Evolutionary conservation across 1,140 invertebrate species (phyloP).

Genomic region (Bemisia tabaci): DNA sequence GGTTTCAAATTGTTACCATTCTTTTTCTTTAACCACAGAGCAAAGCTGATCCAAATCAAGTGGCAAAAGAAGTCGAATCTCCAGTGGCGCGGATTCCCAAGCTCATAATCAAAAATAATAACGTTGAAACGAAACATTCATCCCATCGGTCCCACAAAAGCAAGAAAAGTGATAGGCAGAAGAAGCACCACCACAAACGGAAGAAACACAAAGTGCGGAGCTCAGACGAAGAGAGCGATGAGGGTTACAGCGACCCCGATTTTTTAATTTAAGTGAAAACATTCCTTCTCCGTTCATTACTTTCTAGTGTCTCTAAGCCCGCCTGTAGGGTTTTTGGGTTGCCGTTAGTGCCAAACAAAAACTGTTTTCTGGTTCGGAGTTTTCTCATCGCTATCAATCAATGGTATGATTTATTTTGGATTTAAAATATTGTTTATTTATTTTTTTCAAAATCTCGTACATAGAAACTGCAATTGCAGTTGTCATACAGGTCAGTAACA

Average conservation of each 20-base stretch:
- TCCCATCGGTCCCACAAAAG: constrained; percentile 39
- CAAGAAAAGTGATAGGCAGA: constrained; percentile 38
- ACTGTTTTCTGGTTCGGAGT: no score
- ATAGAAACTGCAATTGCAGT: no score
- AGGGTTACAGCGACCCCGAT: constrained; percentile 55
- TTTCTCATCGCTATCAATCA: no score
- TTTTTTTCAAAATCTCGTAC: no score
- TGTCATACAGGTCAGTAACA: no score
- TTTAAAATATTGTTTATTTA: no score
- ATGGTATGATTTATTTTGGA: no score
- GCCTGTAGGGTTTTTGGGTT: no score
- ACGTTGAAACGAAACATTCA: constrained; percentile 35
- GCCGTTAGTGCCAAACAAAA: no score
- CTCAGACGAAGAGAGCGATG: constrained; percentile 46
- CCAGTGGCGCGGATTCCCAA: constrained; percentile 30
- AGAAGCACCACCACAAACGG: constrained; percentile 53
- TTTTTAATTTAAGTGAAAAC: constrained; percentile 35
- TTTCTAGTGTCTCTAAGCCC: background rate
- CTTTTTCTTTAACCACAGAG: no score
- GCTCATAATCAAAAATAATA: constrained; percentile 25
- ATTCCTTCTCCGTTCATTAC: background rate
- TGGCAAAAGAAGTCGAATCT: constrained; percentile 36
- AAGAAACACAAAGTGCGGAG: constrained; percentile 42
- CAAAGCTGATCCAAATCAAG: background rate
- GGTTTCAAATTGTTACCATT: no score